Evolutionary conservation across 2,113 vertebrate species (phyloP).

Genomic region (Siphamia tubifer): DNA sequence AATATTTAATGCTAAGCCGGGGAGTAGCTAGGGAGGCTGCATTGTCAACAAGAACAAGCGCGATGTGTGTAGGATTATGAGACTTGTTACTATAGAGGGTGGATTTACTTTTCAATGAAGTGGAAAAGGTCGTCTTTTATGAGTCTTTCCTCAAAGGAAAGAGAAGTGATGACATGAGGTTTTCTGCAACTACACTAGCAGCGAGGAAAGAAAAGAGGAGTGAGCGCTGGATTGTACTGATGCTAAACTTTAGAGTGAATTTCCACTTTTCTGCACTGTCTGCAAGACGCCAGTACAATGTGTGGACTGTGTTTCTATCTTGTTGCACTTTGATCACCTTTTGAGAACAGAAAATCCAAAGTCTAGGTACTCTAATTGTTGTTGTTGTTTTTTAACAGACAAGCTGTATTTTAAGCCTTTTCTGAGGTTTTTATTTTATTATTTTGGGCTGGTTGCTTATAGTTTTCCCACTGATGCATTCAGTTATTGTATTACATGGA

Average conservation of each 20-base stretch:
- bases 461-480: too few species aligned
- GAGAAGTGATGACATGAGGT: conserved; percentile 45
- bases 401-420: too few species aligned
- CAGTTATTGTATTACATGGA: too few species aligned
- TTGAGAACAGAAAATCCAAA: background rate
- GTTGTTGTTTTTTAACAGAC: too few species aligned
- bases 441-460: too few species aligned
- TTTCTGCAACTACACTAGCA: conserved; percentile 28
- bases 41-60: conserved; percentile 47
- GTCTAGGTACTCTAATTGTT: background rate
- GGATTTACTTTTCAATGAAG: conserved; percentile 58
- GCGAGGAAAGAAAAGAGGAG: background rate
- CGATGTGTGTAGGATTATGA: conserved; percentile 42
- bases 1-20: conserved; percentile 1
- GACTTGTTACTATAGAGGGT: conserved; percentile 34
- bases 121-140: conserved; percentile 71
- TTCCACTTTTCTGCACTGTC: conserved; percentile 28
- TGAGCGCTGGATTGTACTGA: background rate
- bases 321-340: background rate
- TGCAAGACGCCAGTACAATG: conserved; percentile 2
- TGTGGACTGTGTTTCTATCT: background rate
- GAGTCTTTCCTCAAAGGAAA: conserved; percentile 49
- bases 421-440: too few species aligned
- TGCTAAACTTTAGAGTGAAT: background rate
- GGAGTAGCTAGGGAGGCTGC: conserved; percentile 9